Base-by-base conservation (phyloP, 2,888 invertebrate genomes). In the Agrotis ipsilon region DNA sequence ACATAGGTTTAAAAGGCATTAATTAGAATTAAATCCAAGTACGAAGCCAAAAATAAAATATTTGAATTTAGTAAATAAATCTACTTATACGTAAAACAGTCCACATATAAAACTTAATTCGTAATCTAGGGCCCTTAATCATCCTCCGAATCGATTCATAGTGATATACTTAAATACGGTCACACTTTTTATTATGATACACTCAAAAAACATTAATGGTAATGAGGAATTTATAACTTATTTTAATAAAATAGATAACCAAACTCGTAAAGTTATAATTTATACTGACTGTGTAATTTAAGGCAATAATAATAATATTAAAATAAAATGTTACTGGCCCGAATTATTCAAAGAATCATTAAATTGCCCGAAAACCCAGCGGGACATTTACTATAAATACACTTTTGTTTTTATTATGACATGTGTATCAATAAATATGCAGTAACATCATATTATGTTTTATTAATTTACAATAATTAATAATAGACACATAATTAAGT, bases 171-270 rank as follows among this genome's bases (percentile, higher is more conserved):
- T 58, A 49, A 55, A 62, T 43, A 59, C 9, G 11, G 19, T 39
- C 19, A 24, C 46, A 1, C 1, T 18, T 55, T 74, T 65, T n/a
- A 58, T 58, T 61, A 18, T 59, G n/a, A 24, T 64, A 11, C 54
- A 46, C 14, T 62, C 66, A 73, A 49, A 57, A 60, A 71, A 65
- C n/a, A 62, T 63, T 27, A 66, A 58, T 60, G 46, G 9, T 43
- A 55, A 27, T 52, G n/a, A 19, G n/a, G n/a, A 58, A 61, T 75
- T 73, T 72, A 72, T 70, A 52, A 65, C 63, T 66, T 72, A 64
- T 65, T 75, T 63, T 27, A 60, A 65, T 51, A 64, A 68, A 72
- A 39, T 39, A 57, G 68, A 61, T 51, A 52, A 18, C 16, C 13
- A 27, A 18, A n/a, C 21, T 52, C 55, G 46, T 78, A 69, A 69